Conservation (phyloP, 2,888 invertebrate species). For the Drosophila birchii region DNA sequence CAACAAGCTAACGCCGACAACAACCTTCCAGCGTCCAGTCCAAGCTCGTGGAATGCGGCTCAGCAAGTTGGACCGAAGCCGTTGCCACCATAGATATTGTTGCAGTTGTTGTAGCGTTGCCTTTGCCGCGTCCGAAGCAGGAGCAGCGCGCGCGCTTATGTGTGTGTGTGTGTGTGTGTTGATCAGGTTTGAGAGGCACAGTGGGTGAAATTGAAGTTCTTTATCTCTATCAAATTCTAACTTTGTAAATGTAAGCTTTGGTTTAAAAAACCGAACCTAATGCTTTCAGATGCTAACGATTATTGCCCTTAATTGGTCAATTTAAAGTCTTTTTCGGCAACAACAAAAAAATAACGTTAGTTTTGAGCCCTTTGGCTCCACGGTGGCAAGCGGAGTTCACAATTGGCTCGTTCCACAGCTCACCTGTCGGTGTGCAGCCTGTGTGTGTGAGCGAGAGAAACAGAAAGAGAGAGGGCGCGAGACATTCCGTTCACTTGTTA, state of each 20-base stretch:
- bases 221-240: too few species aligned
- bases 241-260: background rate
- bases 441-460: slow-evolving; percentile 2
- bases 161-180: slow-evolving; percentile 16
- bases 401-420: slow-evolving; percentile 43
- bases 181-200: slow-evolving; percentile 45
- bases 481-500: slow-evolving; percentile 56
- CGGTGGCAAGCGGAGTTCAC: slow-evolving; percentile 23
- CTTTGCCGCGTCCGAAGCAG: slow-evolving; percentile 17
- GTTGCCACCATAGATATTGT: slow-evolving; percentile 30
- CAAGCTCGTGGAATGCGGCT: slow-evolving; percentile 69
- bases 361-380: slow-evolving; percentile 13
- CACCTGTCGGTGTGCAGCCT: slow-evolving; percentile 31
- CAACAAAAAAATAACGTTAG: background rate
- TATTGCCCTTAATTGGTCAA: background rate
- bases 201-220: slow-evolving; percentile 27
- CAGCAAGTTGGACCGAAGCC: slow-evolving; percentile 63
- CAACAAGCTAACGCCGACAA: slow-evolving; percentile 53
- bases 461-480: slow-evolving; percentile 9
- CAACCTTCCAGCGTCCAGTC: slow-evolving; percentile 49
- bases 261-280: background rate
- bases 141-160: slow-evolving; percentile 11
- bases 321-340: background rate
- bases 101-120: slow-evolving; percentile 28
- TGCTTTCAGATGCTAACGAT: background rate